Conservation (phyloP, 2,888 invertebrate species). For the Rugalucina vietnamica region DNA sequence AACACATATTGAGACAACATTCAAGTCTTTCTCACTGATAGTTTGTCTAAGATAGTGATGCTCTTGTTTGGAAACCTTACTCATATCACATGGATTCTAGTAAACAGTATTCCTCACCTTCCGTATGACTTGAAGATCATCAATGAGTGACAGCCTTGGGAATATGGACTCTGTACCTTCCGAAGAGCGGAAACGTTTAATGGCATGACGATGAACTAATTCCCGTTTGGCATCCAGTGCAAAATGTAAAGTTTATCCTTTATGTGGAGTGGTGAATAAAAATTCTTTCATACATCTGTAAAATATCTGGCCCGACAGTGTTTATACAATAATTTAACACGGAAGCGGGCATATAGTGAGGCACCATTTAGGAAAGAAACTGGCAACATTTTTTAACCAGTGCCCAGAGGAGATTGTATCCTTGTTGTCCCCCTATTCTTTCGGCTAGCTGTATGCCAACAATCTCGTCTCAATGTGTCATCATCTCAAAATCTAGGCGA, state of each 20-base stretch:
- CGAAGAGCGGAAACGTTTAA: slow-evolving; percentile 41
- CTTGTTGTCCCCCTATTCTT: not conserved
- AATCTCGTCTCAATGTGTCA: not conserved
- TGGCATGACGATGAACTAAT: slow-evolving; percentile 28
- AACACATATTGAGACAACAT: not conserved
- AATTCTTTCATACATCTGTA: slow-evolving; percentile 5
- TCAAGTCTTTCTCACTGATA: not conserved
- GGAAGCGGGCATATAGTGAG: slow-evolving; percentile 7
- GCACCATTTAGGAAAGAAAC: slow-evolving; percentile 31
- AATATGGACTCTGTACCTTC: slow-evolving; percentile 18
- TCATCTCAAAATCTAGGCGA: not conserved
- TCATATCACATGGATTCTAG: not conserved
- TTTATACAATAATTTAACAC: not conserved
- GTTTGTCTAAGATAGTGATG: not conserved
- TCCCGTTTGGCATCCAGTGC: slow-evolving; percentile 17
- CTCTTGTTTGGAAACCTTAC: not conserved
- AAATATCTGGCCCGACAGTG: not conserved
- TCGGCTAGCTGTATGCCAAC: not conserved
- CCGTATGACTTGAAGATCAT: slow-evolving; percentile 2
- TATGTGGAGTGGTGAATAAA: not conserved
- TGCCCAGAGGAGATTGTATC: slow-evolving; percentile 6
- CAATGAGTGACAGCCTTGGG: slow-evolving; percentile 31
- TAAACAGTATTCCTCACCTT: not conserved
- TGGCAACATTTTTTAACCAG: slow-evolving; percentile 26
- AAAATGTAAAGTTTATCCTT: not conserved